Percentiles rank a stretch among this genome's conserved stretches.
Evolutionary conservation across 2,888 invertebrate species (phyloP).

Genomic region (Ichneumoninae sp.): DNA sequence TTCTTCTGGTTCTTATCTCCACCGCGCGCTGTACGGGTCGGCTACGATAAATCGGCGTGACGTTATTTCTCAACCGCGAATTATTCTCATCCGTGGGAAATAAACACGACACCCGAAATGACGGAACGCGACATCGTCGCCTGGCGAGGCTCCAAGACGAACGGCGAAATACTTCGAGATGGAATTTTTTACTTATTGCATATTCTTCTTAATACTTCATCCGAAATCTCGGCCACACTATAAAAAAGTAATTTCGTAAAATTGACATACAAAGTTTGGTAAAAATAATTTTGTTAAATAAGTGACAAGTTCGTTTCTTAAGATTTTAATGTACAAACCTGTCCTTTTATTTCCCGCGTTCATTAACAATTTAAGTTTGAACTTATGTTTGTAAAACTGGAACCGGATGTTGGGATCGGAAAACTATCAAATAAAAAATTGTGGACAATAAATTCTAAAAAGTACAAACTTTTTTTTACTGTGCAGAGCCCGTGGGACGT

Average conservation of each 20-base stretch:
- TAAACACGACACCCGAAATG: background rate
- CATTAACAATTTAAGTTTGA: too few relatives aligned
- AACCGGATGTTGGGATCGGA: too few relatives aligned
- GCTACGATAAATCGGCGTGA: background rate
- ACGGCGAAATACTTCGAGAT: background rate
- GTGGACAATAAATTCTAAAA: too few relatives aligned
- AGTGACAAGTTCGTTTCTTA: too few relatives aligned
- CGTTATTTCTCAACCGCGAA: background rate
- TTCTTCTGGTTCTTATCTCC: conserved; percentile 13
- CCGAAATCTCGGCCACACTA: background rate
- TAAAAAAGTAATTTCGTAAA: too few relatives aligned
- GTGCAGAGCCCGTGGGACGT: conserved; percentile 1
- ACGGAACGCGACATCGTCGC: background rate
- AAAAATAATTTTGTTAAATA: too few relatives aligned
- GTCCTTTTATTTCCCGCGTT: too few relatives aligned
- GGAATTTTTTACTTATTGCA: background rate
- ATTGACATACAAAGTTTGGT: too few relatives aligned
- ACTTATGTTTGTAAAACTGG: too few relatives aligned
- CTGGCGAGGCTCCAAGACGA: background rate
- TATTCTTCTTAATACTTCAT: background rate
- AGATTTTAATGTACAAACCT: too few relatives aligned
- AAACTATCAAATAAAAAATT: too few relatives aligned
- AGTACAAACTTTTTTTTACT: too few relatives aligned
- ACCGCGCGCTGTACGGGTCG: background rate
- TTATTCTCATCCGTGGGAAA: background rate